Percentiles rank a stretch among this genome's conserved stretches.
These are phyloP conservation scores for Philaethria dido DNA, from an alignment of 2,888 invertebrate genomes.

Conservation along the genomic window DNA sequence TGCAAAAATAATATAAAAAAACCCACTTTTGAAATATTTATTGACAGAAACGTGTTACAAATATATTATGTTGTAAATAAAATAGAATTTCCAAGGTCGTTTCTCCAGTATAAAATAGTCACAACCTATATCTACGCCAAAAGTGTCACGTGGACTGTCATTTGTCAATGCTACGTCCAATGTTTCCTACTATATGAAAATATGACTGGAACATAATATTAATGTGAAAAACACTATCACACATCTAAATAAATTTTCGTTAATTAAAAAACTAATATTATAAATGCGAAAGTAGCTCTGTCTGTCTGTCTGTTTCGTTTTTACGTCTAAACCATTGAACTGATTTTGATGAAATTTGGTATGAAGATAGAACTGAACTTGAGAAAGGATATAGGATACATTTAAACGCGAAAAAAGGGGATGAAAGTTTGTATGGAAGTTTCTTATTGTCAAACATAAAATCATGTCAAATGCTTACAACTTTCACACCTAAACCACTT, in stretches of 20 bases:
- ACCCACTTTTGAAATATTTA: constrained; percentile 25
- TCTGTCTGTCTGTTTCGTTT: too few species aligned
- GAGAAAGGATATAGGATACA: too few species aligned
- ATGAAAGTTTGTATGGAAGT: too few species aligned
- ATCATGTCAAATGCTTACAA: too few species aligned
- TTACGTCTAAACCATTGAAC: too few species aligned
- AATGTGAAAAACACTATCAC: constrained; percentile 12
- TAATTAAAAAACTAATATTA: not conserved
- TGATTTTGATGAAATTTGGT: too few species aligned
- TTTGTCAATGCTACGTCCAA: constrained; percentile 35
- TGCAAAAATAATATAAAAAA: constrained; percentile 19
- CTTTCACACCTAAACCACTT: too few species aligned
- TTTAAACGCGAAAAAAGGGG: too few species aligned
- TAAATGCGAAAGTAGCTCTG: too few species aligned
- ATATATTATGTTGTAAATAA: constrained; percentile 32
- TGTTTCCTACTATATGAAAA: constrained; percentile 34
- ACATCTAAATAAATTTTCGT: not conserved
- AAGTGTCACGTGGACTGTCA: constrained; percentile 36
- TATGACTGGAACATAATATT: constrained; percentile 27
- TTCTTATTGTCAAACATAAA: too few species aligned
- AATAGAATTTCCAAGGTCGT: constrained; percentile 36
- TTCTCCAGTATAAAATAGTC: constrained; percentile 38
- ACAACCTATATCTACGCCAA: constrained; percentile 37
- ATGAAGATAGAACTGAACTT: too few species aligned
- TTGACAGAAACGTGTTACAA: constrained; percentile 22